These are phyloP conservation scores for Orthosia cruda DNA, from an alignment of 2,888 invertebrate genomes.

Conservation along the genomic window DNA sequence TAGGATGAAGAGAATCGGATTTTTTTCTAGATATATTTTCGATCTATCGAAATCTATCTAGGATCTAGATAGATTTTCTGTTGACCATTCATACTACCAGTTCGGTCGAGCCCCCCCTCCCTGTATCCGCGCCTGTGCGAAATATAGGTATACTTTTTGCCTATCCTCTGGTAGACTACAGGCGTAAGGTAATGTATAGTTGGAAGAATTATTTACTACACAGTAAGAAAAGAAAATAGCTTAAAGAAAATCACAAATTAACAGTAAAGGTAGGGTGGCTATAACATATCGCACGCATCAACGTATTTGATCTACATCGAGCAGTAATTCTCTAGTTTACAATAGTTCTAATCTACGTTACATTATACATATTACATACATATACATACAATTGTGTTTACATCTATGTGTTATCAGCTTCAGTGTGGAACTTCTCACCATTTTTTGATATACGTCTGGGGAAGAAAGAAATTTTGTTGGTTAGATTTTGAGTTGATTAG, in stretches of 20 bases:
- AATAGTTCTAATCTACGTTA: conserved; percentile 79
- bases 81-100: too few species aligned
- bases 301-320: conserved; percentile 72
- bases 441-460: conserved; percentile 62
- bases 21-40: too few species aligned
- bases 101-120: too few species aligned
- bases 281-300: conserved; percentile 23
- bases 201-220: conserved; percentile 5
- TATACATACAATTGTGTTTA: conserved; percentile 84
- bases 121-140: background rate
- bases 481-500: conserved; percentile 14
- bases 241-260: conserved; percentile 14
- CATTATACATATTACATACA: conserved; percentile 84
- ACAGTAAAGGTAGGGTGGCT: background rate
- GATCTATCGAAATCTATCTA: too few species aligned
- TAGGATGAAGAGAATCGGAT: too few species aligned
- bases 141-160: background rate
- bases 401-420: conserved; percentile 72
- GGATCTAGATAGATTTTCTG: too few species aligned
- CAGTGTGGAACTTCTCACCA: conserved; percentile 80
- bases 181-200: background rate
- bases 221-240: conserved; percentile 1
- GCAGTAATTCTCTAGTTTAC: conserved; percentile 75
- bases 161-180: background rate
- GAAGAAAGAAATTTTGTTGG: conserved; percentile 17